Percentiles rank a stretch among this genome's conserved stretches.
Conservation (phyloP, 2,113 vertebrate species). For the Aldabrachelys gigantea region DNA sequence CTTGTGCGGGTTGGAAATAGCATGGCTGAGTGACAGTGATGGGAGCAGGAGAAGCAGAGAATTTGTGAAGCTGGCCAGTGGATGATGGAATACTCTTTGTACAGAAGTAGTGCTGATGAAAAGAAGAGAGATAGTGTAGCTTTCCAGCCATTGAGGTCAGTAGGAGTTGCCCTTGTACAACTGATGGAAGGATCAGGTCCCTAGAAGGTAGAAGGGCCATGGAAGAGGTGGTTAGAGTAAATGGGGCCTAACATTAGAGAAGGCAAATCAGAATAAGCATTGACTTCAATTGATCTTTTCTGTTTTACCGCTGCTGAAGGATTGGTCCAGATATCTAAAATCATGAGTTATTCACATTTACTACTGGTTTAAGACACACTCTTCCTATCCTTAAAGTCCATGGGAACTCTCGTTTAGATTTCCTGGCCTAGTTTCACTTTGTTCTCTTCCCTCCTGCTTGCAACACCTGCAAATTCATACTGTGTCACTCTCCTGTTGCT, state of each 20-base stretch:
- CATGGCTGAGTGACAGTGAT: not conserved
- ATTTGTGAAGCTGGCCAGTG: not conserved
- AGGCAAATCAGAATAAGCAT: not conserved
- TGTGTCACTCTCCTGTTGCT: not conserved
- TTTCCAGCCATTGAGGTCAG: not conserved
- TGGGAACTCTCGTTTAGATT: not conserved
- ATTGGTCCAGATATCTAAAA: not conserved
- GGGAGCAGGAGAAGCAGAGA: not conserved
- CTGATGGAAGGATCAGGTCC: not conserved
- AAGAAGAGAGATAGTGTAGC: not conserved
- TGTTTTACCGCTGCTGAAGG: not conserved
- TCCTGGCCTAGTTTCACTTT: not conserved
- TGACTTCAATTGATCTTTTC: not conserved
- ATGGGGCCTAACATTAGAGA: not conserved
- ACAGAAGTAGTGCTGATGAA: constrained; percentile 26
- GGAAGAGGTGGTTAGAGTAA: not conserved
- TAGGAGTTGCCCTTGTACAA: too few species aligned
- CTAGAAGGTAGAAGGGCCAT: too few species aligned
- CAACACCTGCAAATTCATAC: not conserved
- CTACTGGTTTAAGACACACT: not conserved
- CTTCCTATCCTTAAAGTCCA: not conserved
- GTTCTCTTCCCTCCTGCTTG: not conserved
- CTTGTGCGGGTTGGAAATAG: not conserved
- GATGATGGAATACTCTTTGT: not conserved
- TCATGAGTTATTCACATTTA: not conserved